Base-by-base conservation (phyloP, 2,888 invertebrate genomes). In the Drosophila helvetica region DNA sequence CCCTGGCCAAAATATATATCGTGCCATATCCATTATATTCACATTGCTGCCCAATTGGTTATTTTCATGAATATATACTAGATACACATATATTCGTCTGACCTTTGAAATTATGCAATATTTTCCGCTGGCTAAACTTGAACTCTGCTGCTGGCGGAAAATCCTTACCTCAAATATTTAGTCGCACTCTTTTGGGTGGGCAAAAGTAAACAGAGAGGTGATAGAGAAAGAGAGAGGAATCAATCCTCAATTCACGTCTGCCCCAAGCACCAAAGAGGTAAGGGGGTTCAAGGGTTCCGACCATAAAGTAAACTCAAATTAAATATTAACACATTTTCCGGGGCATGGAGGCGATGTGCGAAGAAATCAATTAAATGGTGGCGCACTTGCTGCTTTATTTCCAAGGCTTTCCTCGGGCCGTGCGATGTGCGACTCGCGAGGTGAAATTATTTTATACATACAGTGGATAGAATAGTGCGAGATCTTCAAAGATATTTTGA, bases 1-100 rank as follows among this genome's bases (percentile, higher is more conserved):
- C 52, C 46, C n/a, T 65, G 66, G 84, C 86, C 83, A 83, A 83
- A 66, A 79, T 74, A 17, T 47, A 60, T 48, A 57, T 67, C 51
- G 50, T 48, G 30, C 54, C 38, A 54, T 48, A 45, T 33, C 12
- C 33, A 55, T 65, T 55, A 47, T 25, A 43, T 30, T 27, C 50
- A 27, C 62, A 69, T 70, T 56, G 38, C 38, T 38, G 38, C 51
- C 42, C 67, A 67, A 85, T 80, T 78, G 77, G 74, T 64, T 70
- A 55, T 78, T 77, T 70, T 33, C 50, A 33, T n/a, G n/a, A 33
- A 50, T 65, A 56, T 38, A 65, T 48, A 73, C 57, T 65, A 53
- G 54, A 51, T n/a, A 30, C 65, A 48, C 58, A 70, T 43, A 61
- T 53, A 57, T 59, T 52, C 27, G 33, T 52, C 47, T 72, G 82